Evolutionary conservation across 2,113 vertebrate species (phyloP).

Genomic region (Eidolon helvum): DNA sequence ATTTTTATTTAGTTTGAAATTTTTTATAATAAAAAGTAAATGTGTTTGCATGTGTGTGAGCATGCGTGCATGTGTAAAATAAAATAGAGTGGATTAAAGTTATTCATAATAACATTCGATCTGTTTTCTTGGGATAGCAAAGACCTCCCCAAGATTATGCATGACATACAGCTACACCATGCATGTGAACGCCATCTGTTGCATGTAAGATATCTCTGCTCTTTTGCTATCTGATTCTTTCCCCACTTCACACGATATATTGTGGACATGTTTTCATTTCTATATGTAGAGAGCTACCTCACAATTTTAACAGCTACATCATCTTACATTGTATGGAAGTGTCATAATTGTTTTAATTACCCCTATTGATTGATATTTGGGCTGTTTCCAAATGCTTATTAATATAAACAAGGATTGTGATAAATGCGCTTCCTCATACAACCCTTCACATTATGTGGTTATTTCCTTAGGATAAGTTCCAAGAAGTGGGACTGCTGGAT

Average conservation of each 20-base stretch:
- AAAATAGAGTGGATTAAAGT: background rate
- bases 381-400: constrained; percentile 35
- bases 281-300: background rate
- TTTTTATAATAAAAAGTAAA: background rate
- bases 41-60: background rate
- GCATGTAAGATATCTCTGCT: background rate
- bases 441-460: constrained; percentile 11
- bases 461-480: constrained; percentile 53
- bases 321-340: background rate
- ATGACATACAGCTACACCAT: background rate
- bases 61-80: background rate
- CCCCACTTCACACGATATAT: background rate
- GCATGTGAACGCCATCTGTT: background rate
- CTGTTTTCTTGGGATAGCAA: background rate
- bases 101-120: background rate
- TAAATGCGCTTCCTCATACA: background rate
- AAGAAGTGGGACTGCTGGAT: constrained; percentile 46
- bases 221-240: background rate
- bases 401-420: constrained; percentile 34
- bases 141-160: background rate
- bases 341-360: constrained; percentile 26
- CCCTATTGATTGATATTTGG: constrained; percentile 28
- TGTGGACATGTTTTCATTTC: background rate
- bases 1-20: background rate
- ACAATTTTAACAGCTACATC: background rate